These are phyloP conservation scores for Monodelphis domestica DNA, from an alignment of 2,797 vertebrate genomes.

Conservation along the genomic window DNA sequence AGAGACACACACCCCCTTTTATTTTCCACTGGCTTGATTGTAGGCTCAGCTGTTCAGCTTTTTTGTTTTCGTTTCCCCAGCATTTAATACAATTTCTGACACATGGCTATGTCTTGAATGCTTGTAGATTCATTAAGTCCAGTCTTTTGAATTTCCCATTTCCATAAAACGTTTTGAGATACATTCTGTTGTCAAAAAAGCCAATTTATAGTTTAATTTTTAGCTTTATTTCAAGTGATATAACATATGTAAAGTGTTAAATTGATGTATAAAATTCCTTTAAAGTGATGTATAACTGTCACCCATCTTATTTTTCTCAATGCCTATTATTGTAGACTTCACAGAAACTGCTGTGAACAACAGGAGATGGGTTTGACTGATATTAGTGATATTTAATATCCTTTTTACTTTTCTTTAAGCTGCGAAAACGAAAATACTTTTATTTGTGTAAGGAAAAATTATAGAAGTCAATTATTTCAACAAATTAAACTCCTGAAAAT, in stretches of 20 bases:
- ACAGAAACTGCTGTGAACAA: background rate
- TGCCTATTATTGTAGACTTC: constrained; percentile 2
- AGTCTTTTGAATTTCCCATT: background rate
- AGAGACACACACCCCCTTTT: background rate
- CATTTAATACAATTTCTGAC: background rate
- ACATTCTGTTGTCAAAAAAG: background rate
- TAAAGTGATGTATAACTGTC: background rate
- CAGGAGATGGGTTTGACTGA: constrained; percentile 22
- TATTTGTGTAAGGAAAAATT: constrained; percentile 29
- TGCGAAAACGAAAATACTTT: constrained; percentile 34
- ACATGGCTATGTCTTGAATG: background rate
- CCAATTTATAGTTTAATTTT: constrained; percentile 42
- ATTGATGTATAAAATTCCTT: background rate
- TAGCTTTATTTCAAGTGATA: background rate
- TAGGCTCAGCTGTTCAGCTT: background rate
- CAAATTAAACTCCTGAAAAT: constrained; percentile 19
- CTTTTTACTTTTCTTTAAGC: constrained; percentile 24
- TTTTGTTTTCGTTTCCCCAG: background rate
- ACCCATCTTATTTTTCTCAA: background rate
- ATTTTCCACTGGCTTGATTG: background rate
- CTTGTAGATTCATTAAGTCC: background rate
- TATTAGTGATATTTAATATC: constrained; percentile 29
- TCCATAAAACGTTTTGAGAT: constrained; percentile 1
- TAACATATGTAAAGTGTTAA: background rate
- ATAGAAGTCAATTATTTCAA: constrained; percentile 43